Conservation (phyloP, 2,113 vertebrate species). For the Psilopsiagon aurifrons region DNA sequence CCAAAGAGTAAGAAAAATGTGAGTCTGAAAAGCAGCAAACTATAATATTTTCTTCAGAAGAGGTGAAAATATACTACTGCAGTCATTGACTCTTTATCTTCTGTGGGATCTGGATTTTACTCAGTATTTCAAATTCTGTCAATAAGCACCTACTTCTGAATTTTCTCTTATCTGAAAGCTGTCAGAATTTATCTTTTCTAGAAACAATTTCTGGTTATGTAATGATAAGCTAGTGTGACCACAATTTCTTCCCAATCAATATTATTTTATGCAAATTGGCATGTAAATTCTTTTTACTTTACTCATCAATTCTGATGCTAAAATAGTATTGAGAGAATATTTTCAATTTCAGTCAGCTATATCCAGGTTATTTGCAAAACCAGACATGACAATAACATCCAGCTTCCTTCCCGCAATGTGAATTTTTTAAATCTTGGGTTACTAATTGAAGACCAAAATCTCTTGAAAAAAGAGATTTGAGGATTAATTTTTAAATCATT, state of each 20-base stretch:
- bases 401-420: slow-evolving; percentile 40
- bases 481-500: slow-evolving; percentile 79
- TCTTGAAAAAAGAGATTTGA: slow-evolving; percentile 74
- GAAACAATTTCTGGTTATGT: neutral
- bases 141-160: neutral
- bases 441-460: slow-evolving; percentile 76
- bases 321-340: slow-evolving; percentile 45
- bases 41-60: neutral
- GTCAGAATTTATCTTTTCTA: neutral
- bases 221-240: neutral
- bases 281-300: neutral
- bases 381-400: slow-evolving; percentile 42
- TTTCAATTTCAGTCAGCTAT: slow-evolving; percentile 56
- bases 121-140: neutral
- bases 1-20: neutral
- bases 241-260: neutral
- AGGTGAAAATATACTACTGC: neutral
- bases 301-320: slow-evolving; percentile 43
- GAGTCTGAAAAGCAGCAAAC: neutral
- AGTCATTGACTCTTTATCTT: neutral
- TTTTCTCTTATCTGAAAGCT: neutral
- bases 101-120: neutral
- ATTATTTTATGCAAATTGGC: slow-evolving; percentile 1
- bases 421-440: slow-evolving; percentile 67
- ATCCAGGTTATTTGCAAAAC: slow-evolving; percentile 58